These are phyloP conservation scores for Geotrupes spiniger DNA, from an alignment of 2,888 invertebrate genomes.

Conservation along the genomic window DNA sequence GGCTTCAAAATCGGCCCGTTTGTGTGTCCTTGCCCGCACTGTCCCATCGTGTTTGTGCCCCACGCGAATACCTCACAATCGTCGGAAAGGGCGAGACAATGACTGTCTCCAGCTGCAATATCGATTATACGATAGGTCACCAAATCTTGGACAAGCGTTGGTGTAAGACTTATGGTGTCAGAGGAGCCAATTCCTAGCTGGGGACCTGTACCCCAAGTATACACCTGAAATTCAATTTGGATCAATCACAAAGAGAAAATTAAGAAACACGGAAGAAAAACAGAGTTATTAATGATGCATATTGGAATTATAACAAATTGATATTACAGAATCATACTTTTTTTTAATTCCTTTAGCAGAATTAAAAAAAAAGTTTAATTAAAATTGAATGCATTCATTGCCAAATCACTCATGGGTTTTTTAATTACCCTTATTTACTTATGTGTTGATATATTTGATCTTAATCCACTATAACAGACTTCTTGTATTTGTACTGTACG, in stretches of 20 bases:
- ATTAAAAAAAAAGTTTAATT: too few relatives aligned
- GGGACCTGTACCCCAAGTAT: slow-evolving; percentile 62
- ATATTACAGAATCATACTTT: too few relatives aligned
- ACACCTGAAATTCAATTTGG: slow-evolving; percentile 44
- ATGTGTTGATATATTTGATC: too few relatives aligned
- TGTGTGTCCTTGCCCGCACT: slow-evolving; percentile 62
- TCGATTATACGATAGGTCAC: slow-evolving; percentile 55
- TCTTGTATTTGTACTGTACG: too few relatives aligned
- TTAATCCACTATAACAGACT: too few relatives aligned
- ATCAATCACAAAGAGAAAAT: slow-evolving; percentile 3
- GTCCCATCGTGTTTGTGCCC: slow-evolving; percentile 65
- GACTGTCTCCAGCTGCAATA: slow-evolving; percentile 61
- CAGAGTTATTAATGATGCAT: too few relatives aligned
- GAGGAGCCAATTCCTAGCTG: slow-evolving; percentile 58
- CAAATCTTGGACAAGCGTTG: slow-evolving; percentile 56
- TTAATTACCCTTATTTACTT: too few relatives aligned
- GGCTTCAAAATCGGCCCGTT: slow-evolving; percentile 59
- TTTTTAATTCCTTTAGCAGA: too few relatives aligned
- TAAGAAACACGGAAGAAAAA: not conserved
- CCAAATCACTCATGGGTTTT: too few relatives aligned
- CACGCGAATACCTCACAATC: slow-evolving; percentile 56
- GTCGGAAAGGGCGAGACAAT: slow-evolving; percentile 60
- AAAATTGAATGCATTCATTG: too few relatives aligned
- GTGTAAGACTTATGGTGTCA: slow-evolving; percentile 56
- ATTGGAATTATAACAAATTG: too few relatives aligned